phyloP scores from a whole-genome alignment of 30 jellyfish, hydroid and myxozoan species.

The Aurelia aurita region DNA sequence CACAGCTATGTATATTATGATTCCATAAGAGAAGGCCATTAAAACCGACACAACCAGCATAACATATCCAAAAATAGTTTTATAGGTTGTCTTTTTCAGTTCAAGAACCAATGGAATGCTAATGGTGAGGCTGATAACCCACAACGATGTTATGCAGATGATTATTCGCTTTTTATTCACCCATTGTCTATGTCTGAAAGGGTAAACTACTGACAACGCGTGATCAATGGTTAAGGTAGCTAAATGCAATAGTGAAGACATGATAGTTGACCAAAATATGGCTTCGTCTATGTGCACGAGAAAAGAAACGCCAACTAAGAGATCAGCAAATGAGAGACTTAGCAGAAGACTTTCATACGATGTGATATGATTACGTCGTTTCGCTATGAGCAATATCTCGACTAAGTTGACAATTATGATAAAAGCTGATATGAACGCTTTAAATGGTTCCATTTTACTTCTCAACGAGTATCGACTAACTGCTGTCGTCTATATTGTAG shows the following conservation, averaged over 20 bases:
- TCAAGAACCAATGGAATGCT: too few relatives aligned
- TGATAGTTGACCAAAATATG: not conserved
- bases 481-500: too few relatives aligned
- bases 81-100: not conserved
- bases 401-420: not conserved
- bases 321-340: constrained; percentile 12
- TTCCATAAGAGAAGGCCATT: not conserved
- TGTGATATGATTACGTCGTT: not conserved
- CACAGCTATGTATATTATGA: constrained; percentile 2
- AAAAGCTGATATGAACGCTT: too few relatives aligned
- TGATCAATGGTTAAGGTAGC: too few relatives aligned
- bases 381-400: not conserved
- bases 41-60: too few relatives aligned
- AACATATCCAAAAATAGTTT: not conserved
- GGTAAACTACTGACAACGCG: too few relatives aligned
- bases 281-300: not conserved
- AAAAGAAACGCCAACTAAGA: constrained; percentile 1
- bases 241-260: not conserved
- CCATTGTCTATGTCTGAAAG: too few relatives aligned
- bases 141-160: too few relatives aligned
- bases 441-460: too few relatives aligned
- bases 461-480: too few relatives aligned
- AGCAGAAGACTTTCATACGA: constrained; percentile 3
- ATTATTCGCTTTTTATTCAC: too few relatives aligned
- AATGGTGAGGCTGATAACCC: too few relatives aligned